Evolutionary conservation across 2,113 vertebrate genomes (phyloP), one percentile per base, ranked within the genome.

Genomic region (Melospiza melodia): DNA sequence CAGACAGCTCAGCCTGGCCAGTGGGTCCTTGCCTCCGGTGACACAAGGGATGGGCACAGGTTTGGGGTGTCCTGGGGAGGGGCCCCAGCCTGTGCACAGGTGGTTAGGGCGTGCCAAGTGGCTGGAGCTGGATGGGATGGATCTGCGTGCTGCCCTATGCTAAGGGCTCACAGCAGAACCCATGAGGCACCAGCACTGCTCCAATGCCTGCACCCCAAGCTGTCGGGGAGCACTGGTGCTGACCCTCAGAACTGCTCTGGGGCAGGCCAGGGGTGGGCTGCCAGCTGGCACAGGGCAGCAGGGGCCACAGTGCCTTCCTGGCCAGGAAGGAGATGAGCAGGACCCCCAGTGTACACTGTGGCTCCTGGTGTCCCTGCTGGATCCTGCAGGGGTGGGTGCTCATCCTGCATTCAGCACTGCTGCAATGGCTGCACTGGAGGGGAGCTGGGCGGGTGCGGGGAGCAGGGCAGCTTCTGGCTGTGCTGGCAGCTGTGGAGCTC

Each of bases 1-100:
- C 46, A 46, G 63, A 49, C 44, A 39, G 86, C 74, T 78, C 39
- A 9, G 61, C 68, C 55, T 4, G 2, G 31, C 55, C 8, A 2
- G 1, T 0, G 28, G 35, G n/a, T 61, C 81, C 49, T 55, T 13
- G n/a, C n/a, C 59, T 89, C 31, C 0, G 0, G 71, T 57, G 41
- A 82, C 49, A 6, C 4, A 1, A 51, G 30, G 75, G 79, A 15
- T 12, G 78, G 51, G 68, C 31, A 15, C 2, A 6, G 59, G n/a
- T 75, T 69, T 83, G 72, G 44, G 41, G 46, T 28, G 41, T 37
- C 55, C n/a, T 51, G 1, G 0, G 52, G 62, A 68, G 52, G 52
- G 39, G 23, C 39, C 30, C 21, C 49, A 48, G 48, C n/a, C 71
- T 16, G 3, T 24, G n/a, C 2, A 1, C 0, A 0, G 7, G 37